A percentile compares a stretch with the other conserved stretches of the same genome.
Evolutionary conservation across 2,888 invertebrate species (phyloP).

Genomic region (Stenoptilia bipunctidactyla): DNA sequence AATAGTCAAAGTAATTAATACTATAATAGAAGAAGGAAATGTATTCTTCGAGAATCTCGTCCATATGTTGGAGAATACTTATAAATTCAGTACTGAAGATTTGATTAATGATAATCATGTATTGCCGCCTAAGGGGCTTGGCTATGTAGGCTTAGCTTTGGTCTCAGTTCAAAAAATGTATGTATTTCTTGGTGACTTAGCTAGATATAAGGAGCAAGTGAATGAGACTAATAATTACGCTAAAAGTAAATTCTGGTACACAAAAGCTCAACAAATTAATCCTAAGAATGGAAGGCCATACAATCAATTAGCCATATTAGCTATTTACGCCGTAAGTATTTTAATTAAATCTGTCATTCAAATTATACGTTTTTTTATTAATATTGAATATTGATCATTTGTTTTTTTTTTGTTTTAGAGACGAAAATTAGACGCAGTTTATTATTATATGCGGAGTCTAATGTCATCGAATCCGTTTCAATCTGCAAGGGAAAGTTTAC

Average conservation of each 20-base stretch:
- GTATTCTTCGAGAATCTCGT: slow-evolving; percentile 83
- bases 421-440: slow-evolving; percentile 95
- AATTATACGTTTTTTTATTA: background rate
- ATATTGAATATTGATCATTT: background rate
- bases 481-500: slow-evolving; percentile 91
- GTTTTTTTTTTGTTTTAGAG: slow-evolving; percentile 74
- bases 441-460: slow-evolving; percentile 95
- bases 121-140: slow-evolving; percentile 73
- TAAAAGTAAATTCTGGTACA: slow-evolving; percentile 83
- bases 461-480: slow-evolving; percentile 94
- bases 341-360: background rate
- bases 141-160: slow-evolving; percentile 80
- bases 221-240: slow-evolving; percentile 86
- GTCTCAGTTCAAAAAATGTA: slow-evolving; percentile 90
- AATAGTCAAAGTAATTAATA: slow-evolving; percentile 74
- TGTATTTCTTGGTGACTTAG: slow-evolving; percentile 92
- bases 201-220: slow-evolving; percentile 89
- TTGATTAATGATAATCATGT: slow-evolving; percentile 72
- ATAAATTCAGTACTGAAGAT: slow-evolving; percentile 78
- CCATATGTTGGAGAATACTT: slow-evolving; percentile 79
- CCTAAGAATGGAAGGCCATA: slow-evolving; percentile 96
- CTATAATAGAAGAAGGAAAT: slow-evolving; percentile 84
- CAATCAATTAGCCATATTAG: slow-evolving; percentile 93
- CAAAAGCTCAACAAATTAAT: slow-evolving; percentile 92
- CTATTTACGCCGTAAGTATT: slow-evolving; percentile 80